Conservation (phyloP, 35 echinoderm and acorn worm species). For the Patiria miniata region DNA sequence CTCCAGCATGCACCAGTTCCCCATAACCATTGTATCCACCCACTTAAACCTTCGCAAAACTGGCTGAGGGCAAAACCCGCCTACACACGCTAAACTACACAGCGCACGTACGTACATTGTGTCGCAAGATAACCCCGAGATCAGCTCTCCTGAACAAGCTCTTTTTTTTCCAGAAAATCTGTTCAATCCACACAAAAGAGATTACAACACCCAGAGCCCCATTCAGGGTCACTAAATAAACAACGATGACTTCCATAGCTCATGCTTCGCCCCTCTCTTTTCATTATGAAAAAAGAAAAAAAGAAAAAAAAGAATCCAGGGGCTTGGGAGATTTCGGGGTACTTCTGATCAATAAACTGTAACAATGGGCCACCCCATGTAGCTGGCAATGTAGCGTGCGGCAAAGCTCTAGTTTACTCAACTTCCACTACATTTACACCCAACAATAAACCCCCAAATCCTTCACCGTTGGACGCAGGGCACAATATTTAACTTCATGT, state of each 20-base stretch:
- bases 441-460: slow-evolving; percentile 1
- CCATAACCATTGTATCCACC: too few relatives aligned
- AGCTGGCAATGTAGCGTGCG: not conserved
- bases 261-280: not conserved
- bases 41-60: too few relatives aligned
- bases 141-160: not conserved
- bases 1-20: too few relatives aligned
- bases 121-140: slow-evolving; percentile 8
- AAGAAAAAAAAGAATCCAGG: not conserved
- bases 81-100: not conserved
- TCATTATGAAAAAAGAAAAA: too few relatives aligned
- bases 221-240: slow-evolving; percentile 29
- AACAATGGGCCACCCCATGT: not conserved
- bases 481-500: slow-evolving; percentile 25
- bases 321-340: not conserved
- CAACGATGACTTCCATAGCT: not conserved
- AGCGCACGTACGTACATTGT: too few relatives aligned
- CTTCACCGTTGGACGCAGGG: not conserved
- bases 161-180: not conserved
- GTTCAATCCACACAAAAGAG: slow-evolving; percentile 31
- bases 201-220: slow-evolving; percentile 11
- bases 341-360: slow-evolving; percentile 1
- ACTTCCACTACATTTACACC: slow-evolving; percentile 22
- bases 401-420: not conserved
- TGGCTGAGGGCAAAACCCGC: too few relatives aligned